A percentile compares a stretch with the other conserved stretches of the same genome.
These are phyloP conservation scores for Lichenostomus cassidix DNA, from an alignment of 2,113 vertebrate genomes.

Conservation along the genomic window DNA sequence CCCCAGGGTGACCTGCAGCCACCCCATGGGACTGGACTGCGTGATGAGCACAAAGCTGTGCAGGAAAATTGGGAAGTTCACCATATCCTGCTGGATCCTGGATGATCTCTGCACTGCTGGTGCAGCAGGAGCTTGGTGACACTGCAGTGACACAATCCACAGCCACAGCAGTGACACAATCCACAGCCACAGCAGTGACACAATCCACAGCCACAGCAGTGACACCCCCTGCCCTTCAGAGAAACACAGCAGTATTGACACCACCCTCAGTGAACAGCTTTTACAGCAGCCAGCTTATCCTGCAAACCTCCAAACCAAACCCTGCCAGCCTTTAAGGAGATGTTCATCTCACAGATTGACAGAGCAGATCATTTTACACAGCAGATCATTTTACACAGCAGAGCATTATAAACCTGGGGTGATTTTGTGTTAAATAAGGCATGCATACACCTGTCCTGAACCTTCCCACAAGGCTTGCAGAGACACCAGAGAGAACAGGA, in stretches of 20 bases:
- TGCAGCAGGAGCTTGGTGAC: not conserved
- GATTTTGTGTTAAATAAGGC: not conserved
- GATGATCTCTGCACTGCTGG: not conserved
- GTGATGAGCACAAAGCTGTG: not conserved
- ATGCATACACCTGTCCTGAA: not conserved
- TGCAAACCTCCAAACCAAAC: not conserved
- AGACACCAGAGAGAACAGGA: not conserved
- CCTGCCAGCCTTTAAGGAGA: too few relatives aligned
- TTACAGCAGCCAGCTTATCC: not conserved
- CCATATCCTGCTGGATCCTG: not conserved
- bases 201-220: not conserved
- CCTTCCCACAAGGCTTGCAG: not conserved
- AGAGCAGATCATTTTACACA: not conserved
- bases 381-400: not conserved
- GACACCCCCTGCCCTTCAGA: not conserved
- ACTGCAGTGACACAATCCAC: not conserved
- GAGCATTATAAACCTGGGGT: not conserved
- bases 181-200: not conserved
- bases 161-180: not conserved
- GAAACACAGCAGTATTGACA: not conserved
- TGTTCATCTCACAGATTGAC: not conserved
- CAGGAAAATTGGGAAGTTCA: fast-evolving
- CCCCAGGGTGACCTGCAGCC: not conserved
- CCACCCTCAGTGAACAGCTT: not conserved
- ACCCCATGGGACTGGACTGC: not conserved